Conservation (phyloP, 1,140 invertebrate species). For the Bemisia tabaci region DNA sequence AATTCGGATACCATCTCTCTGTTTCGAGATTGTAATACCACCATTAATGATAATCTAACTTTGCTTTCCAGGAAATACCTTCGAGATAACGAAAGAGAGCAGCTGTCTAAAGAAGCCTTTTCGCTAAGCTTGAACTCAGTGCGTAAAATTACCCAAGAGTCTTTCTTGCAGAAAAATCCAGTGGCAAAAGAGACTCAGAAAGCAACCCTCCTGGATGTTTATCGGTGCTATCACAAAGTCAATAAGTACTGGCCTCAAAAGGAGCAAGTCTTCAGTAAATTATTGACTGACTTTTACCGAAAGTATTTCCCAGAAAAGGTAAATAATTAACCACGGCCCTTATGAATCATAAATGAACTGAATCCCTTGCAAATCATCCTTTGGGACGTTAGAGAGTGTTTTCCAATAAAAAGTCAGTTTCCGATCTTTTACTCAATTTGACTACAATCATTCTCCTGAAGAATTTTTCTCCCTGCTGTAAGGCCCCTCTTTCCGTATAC, state of each 20-base stretch:
- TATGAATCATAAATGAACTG: too few relatives aligned
- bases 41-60: too few relatives aligned
- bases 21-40: too few relatives aligned
- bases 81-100: conserved; percentile 59
- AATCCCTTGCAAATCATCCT: too few relatives aligned
- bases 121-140: conserved; percentile 49
- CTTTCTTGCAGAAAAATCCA: conserved; percentile 4
- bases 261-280: conserved; percentile 15
- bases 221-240: conserved; percentile 18
- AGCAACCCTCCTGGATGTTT: conserved; percentile 20
- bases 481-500: too few relatives aligned
- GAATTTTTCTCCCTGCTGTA: too few relatives aligned
- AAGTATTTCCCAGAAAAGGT: conserved; percentile 16
- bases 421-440: too few relatives aligned
- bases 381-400: too few relatives aligned
- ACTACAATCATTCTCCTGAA: too few relatives aligned
- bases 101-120: conserved; percentile 58
- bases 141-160: conserved; percentile 29
- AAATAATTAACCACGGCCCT: too few relatives aligned
- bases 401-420: too few relatives aligned
- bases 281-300: conserved; percentile 16
- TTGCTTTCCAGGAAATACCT: conserved; percentile 51
- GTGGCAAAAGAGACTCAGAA: conserved; percentile 6
- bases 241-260: conserved; percentile 16
- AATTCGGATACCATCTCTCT: too few relatives aligned